These are phyloP conservation scores for Myopa testacea DNA, from an alignment of 2,888 invertebrate genomes.

Conservation along the genomic window DNA sequence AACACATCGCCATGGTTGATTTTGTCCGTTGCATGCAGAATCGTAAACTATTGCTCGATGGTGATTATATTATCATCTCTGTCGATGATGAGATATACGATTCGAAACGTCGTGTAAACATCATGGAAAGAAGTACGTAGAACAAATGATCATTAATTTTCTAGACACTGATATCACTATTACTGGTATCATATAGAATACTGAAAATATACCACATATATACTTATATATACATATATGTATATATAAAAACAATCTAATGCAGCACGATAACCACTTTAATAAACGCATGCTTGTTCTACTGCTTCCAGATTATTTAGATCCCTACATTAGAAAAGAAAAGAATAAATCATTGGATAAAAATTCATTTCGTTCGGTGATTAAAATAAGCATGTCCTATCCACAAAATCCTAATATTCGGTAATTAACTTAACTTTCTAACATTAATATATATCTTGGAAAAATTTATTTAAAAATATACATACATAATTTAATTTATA, in stretches of 20 bases:
- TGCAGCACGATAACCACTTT: not conserved
- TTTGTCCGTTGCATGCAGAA: slow-evolving; percentile 84
- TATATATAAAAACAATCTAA: not conserved
- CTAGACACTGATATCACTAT: not conserved
- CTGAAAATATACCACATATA: not conserved
- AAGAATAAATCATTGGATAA: slow-evolving; percentile 71
- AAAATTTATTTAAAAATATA: too few species aligned
- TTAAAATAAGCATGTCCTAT: slow-evolving; percentile 82
- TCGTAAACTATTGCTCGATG: slow-evolving; percentile 78
- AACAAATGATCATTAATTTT: not conserved
- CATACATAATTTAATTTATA: too few species aligned
- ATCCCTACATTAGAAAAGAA: slow-evolving; percentile 75
- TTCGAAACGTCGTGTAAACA: slow-evolving; percentile 73
- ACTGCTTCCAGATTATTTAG: slow-evolving; percentile 75
- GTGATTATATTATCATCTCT: slow-evolving; percentile 89
- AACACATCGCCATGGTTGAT: slow-evolving; percentile 86
- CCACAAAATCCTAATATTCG: slow-evolving; percentile 80
- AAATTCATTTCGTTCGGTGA: slow-evolving; percentile 81
- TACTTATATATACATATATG: too few species aligned
- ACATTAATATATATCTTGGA: slow-evolving; percentile 31
- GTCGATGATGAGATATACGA: slow-evolving; percentile 89
- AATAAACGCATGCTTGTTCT: slow-evolving; percentile 54
- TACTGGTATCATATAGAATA: not conserved
- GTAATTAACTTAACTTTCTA: slow-evolving; percentile 70
- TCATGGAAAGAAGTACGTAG: slow-evolving; percentile 67